A percentile compares a stretch with the other conserved stretches of the same genome.
phyloP scores from a whole-genome alignment of 2,113 vertebrate genomes.

The Arothron firmamentum region DNA sequence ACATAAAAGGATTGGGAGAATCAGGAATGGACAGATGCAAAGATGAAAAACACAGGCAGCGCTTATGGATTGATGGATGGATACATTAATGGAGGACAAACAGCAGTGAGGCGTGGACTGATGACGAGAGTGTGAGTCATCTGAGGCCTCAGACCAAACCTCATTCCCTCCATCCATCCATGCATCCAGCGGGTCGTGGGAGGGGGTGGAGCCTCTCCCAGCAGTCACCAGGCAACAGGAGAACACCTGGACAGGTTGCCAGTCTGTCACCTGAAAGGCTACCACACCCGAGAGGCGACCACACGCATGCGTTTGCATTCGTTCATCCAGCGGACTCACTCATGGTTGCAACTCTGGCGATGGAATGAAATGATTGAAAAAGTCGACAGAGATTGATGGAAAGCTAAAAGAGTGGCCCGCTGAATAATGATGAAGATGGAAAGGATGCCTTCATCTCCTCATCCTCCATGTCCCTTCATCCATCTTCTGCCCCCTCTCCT shows the following conservation, averaged over 20 bases:
- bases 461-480: conserved; percentile 18
- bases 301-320: no score
- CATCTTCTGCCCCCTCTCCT: conserved; percentile 5
- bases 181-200: no score
- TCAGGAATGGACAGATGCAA: neutral
- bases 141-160: no score
- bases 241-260: no score
- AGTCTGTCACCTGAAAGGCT: no score
- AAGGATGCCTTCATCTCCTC: neutral
- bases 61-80: neutral
- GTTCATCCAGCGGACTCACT: no score
- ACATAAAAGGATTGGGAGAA: neutral
- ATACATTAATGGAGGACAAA: neutral
- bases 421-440: neutral
- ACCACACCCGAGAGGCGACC: no score
- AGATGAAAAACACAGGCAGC: no score
- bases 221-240: no score
- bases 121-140: neutral
- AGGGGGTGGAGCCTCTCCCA: no score
- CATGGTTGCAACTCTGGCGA: neutral
- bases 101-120: neutral
- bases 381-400: neutral
- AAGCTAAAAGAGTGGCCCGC: neutral
- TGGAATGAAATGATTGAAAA: neutral
- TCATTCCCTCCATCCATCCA: no score